A percentile compares a stretch with the other conserved stretches of the same genome.
Evolutionary conservation across 2,113 vertebrate genomes (phyloP).

Genomic region (Dendrocopos noguchii): DNA sequence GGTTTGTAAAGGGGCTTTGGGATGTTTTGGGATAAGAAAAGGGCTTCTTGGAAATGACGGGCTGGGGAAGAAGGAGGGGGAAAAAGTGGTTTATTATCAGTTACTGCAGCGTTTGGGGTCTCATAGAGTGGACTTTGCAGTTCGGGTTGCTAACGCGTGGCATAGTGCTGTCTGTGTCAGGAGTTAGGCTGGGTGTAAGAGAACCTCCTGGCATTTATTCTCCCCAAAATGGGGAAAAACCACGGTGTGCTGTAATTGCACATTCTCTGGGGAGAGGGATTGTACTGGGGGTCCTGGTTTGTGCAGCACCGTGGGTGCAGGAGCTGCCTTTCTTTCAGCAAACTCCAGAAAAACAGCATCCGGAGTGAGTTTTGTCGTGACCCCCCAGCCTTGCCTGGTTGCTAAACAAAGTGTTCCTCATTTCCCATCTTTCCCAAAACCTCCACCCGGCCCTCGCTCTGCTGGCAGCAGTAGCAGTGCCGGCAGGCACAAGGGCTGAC

Average conservation of each 20-base stretch:
- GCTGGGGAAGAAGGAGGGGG: no score
- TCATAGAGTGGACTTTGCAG: accelerated
- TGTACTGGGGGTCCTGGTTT: not conserved
- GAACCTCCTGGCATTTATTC: not conserved
- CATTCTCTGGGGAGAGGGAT: no score
- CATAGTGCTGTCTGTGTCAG: not conserved
- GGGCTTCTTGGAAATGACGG: accelerated
- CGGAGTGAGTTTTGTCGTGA: accelerated
- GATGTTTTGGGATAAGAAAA: not conserved
- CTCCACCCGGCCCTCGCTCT: not conserved
- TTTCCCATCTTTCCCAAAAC: not conserved
- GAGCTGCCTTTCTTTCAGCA: not conserved
- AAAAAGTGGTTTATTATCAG: not conserved
- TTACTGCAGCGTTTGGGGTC: accelerated
- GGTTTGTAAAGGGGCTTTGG: not conserved
- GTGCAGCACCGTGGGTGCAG: accelerated
- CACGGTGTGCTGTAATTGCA: not conserved
- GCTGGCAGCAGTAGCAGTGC: not conserved
- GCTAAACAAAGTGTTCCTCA: accelerated
- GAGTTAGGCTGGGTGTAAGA: not conserved
- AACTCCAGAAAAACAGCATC: not conserved
- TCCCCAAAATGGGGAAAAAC: not conserved
- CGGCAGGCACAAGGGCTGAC: not conserved
- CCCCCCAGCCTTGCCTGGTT: not conserved
- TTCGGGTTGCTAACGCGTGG: accelerated